A percentile compares a stretch with the other conserved stretches of the same genome.
These are phyloP conservation scores for Thelaira solivaga DNA, from an alignment of 2,888 invertebrate species.

Conservation along the genomic window DNA sequence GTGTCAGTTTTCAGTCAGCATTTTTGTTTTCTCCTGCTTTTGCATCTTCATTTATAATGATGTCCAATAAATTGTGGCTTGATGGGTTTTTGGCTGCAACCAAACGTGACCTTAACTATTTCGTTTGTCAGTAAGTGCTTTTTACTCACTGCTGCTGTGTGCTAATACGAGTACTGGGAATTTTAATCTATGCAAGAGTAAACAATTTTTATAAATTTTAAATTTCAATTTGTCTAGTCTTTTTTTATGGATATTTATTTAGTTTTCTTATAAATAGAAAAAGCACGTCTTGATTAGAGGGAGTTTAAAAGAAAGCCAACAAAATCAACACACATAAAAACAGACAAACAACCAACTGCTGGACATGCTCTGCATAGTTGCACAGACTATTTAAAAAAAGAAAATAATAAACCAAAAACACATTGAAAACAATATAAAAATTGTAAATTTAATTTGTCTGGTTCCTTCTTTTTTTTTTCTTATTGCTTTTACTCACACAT, in stretches of 20 bases:
- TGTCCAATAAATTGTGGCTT: conserved; percentile 33
- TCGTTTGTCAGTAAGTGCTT: neutral
- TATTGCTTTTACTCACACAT: neutral
- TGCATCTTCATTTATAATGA: conserved; percentile 4
- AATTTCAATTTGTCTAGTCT: conserved; percentile 62
- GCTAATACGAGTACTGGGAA: neutral
- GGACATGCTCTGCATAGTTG: conserved; percentile 44
- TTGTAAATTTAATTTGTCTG: conserved; percentile 58
- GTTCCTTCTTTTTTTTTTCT: conserved; percentile 2
- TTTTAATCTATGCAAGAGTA: conserved; percentile 41
- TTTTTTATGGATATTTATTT: conserved; percentile 55
- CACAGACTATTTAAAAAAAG: too few relatives aligned
- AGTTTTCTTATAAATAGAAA: conserved; percentile 39
- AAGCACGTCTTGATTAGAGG: conserved; percentile 55
- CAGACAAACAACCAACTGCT: conserved; percentile 13
- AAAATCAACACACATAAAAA: neutral
- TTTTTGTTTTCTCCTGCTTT: neutral
- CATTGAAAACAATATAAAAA: conserved; percentile 44
- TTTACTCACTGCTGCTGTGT: neutral
- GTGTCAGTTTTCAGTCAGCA: neutral
- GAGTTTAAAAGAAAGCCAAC: conserved; percentile 9
- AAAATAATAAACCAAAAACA: neutral
- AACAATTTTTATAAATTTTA: conserved; percentile 60
- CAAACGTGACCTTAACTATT: conserved; percentile 54
- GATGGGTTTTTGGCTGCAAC: conserved; percentile 13